These are phyloP conservation scores for Brachyptera risi DNA, from an alignment of 2,888 invertebrate species.

Conservation along the genomic window DNA sequence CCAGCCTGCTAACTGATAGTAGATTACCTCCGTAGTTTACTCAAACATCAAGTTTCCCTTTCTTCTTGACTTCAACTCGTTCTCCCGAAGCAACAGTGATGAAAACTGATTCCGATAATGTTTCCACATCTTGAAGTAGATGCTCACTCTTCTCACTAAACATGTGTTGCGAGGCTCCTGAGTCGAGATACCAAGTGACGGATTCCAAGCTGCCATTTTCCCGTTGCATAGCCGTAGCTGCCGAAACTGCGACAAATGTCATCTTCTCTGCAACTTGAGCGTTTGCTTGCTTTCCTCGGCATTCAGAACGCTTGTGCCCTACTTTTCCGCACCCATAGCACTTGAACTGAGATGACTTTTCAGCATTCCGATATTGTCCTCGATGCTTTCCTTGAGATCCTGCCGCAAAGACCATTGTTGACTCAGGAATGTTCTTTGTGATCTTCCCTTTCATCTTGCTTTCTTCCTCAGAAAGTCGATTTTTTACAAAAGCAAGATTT, in stretches of 20 bases:
- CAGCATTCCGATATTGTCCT: not conserved
- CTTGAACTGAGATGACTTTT: not conserved
- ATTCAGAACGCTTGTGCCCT: no score
- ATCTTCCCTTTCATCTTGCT: not conserved
- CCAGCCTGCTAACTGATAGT: not conserved
- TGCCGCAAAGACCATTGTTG: not conserved
- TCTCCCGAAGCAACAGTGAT: no score
- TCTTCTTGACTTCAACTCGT: no score
- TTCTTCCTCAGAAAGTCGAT: not conserved
- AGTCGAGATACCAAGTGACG: no score
- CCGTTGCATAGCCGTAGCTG: no score
- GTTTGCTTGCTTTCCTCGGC: no score
- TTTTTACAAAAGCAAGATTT: not conserved
- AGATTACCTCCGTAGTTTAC: not conserved
- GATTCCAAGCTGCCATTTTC: not conserved
- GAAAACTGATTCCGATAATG: no score
- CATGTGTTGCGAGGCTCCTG: no score
- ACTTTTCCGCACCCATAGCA: no score
- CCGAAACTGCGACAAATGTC: not conserved
- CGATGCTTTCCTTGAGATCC: not conserved
- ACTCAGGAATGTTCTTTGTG: not conserved
- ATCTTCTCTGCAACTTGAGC: no score
- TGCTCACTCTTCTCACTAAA: no score
- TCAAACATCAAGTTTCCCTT: not conserved
- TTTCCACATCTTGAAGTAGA: no score